Evolutionary conservation across 2,888 invertebrate species (phyloP), one percentile per base, ranked within the genome.

Genomic region (Argyresthia goedartella): DNA sequence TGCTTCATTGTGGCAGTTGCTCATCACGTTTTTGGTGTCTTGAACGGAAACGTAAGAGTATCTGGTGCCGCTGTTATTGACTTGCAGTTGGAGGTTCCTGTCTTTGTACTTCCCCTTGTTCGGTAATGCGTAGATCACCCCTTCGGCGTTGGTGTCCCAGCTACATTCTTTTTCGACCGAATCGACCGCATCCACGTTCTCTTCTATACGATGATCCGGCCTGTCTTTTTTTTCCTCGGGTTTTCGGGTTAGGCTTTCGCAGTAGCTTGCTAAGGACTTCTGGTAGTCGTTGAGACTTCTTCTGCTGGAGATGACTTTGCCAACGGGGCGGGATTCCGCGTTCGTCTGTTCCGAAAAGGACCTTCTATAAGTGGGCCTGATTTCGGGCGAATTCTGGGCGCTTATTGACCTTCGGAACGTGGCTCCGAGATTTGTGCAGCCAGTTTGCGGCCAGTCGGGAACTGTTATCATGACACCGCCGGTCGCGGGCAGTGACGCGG

Each of bases 401-500:
- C 81, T 81, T 43, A 81, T 79, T 0, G 82, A 86, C 53, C 77
- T 67, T 51, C 77, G 61, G 55, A 81, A 76, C 0, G 81, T 69
- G 0, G 73, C 63, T 15, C 76, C 76, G 35, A 76, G 54, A 8
- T 71, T 73, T 0, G 73, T 71, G 55, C 69, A 73, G 8, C 70
- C 71, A 16, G 75, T 77, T 54, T 79, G 81, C 0, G 88, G 87
- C 90, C 90, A 90, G 61, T 90, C 90, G n/a, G 89, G 89, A 1
- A 90, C 90, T 1, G 90, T 90, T 57, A 90, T 89, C 76, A 90
- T 88, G 10, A 90, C 89, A 6, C 88, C 88, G 33, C 90, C 89
- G 49, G 89, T 88, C 0, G 81, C 69, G 1, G 86, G 86, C 0
- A 86, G 65, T 0, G 86, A 81, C 0, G 80, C 66, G 0, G 85